phyloP scores from a whole-genome alignment of 2,888 invertebrate species.

The Urechis unicinctus region DNA sequence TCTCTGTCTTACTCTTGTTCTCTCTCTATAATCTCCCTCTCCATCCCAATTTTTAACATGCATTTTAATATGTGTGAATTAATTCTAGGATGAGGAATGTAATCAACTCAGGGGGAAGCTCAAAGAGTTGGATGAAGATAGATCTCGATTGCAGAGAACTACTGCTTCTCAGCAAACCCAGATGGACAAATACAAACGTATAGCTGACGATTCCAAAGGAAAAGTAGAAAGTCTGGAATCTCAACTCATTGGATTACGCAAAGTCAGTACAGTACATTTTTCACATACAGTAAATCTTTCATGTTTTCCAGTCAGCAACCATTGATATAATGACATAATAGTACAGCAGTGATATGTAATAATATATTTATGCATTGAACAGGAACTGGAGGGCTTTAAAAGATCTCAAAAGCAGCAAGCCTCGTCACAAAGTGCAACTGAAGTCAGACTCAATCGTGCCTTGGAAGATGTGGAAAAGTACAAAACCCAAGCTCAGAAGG shows the following conservation, averaged over 20 bases:
- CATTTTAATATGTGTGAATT: no score
- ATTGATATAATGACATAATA: not conserved
- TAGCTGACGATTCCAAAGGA: slow-evolving; percentile 44
- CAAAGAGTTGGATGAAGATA: slow-evolving; percentile 50
- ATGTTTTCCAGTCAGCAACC: not conserved
- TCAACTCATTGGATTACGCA: slow-evolving; percentile 35
- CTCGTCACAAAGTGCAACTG: slow-evolving; percentile 49
- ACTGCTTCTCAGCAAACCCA: slow-evolving; percentile 43
- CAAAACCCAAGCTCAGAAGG: slow-evolving; percentile 43
- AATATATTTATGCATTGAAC: no score
- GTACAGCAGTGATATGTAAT: not conserved
- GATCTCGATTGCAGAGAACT: slow-evolving; percentile 40
- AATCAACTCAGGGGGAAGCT: slow-evolving; percentile 28
- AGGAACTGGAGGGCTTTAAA: slow-evolving; percentile 54
- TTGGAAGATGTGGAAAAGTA: slow-evolving; percentile 55
- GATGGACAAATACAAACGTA: slow-evolving; percentile 49
- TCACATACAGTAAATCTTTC: not conserved
- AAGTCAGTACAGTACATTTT: slow-evolving; percentile 25
- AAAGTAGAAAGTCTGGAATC: slow-evolving; percentile 43
- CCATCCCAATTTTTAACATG: no score
- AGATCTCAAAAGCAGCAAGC: slow-evolving; percentile 52
- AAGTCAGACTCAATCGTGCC: slow-evolving; percentile 54
- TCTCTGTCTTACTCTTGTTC: no score
- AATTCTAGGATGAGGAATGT: slow-evolving; percentile 5
- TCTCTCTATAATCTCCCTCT: no score